Conservation (phyloP, 2,797 vertebrate genomes). For the Enteromius argenteus region DNA sequence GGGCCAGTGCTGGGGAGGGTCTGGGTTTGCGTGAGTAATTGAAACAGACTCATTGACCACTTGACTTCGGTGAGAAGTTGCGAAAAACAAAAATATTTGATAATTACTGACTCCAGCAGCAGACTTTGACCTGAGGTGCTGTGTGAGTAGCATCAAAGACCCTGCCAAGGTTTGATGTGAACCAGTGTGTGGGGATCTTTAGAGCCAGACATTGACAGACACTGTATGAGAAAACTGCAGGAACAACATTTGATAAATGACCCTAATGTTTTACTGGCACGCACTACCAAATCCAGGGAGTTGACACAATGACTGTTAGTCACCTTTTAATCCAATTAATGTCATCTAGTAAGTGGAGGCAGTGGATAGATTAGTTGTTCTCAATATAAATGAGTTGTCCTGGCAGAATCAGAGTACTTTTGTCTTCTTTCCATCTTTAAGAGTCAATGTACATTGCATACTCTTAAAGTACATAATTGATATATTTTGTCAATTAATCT, state of each 20-base stretch:
- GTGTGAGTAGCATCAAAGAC: constrained; percentile 55
- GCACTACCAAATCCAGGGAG: constrained; percentile 35
- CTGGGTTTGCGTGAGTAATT: constrained; percentile 62
- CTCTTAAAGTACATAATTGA: background rate
- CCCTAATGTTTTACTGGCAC: constrained; percentile 58
- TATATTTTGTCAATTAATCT: background rate
- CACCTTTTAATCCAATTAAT: constrained; percentile 7
- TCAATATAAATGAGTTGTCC: background rate
- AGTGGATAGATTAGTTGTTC: background rate
- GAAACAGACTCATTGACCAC: constrained; percentile 64
- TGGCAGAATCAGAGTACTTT: background rate
- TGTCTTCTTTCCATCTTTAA: constrained; percentile 5
- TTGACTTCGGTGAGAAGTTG: constrained; percentile 67
- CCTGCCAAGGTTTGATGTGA: constrained; percentile 67
- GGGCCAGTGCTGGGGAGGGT: constrained; percentile 25
- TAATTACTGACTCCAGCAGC: constrained; percentile 58
- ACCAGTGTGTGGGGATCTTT: constrained; percentile 59
- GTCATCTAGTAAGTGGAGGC: background rate
- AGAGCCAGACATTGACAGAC: constrained; percentile 56
- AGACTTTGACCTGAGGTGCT: constrained; percentile 71
- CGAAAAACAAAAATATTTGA: constrained; percentile 67
- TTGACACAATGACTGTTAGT: constrained; percentile 31
- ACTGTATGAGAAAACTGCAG: constrained; percentile 60
- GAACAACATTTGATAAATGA: constrained; percentile 56
- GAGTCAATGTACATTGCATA: background rate